A percentile compares a stretch with the other conserved stretches of the same genome.
These are phyloP conservation scores for Harpegnathos saltator DNA, from an alignment of 1,140 invertebrate species.

Conservation along the genomic window DNA sequence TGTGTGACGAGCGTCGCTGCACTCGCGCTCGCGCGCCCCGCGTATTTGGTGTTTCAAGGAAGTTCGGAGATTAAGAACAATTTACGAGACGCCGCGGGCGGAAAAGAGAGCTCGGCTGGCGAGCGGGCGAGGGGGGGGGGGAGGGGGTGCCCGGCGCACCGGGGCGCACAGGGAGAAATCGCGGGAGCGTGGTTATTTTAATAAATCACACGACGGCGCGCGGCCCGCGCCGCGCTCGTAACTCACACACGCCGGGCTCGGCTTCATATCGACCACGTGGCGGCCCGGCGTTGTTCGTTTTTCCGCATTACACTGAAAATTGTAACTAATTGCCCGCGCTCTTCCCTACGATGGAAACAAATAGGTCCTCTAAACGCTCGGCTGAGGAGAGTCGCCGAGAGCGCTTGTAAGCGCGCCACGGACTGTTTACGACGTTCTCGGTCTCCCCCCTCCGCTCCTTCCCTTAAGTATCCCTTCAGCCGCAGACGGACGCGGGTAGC, in stretches of 20 bases:
- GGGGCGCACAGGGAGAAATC: conserved; percentile 26
- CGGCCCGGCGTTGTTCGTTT: conserved; percentile 11
- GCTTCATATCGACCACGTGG: conserved; percentile 12
- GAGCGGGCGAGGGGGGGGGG: no score
- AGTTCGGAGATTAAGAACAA: conserved; percentile 51
- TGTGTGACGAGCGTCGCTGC: conserved; percentile 9
- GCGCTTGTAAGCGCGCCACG: background rate
- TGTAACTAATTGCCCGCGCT: conserved; percentile 40
- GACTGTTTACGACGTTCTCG: background rate
- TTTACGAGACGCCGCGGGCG: conserved; percentile 34
- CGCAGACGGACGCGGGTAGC: background rate
- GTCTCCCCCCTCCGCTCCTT: background rate
- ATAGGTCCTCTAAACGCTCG: conserved; percentile 30
- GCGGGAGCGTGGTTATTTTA: conserved; percentile 49
- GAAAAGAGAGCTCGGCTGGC: no score
- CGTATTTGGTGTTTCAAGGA: conserved; percentile 42
- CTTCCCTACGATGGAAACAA: conserved; percentile 48
- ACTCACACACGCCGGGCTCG: conserved; percentile 25
- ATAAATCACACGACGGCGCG: conserved; percentile 38
- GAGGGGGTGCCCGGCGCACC: background rate
- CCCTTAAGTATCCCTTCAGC: background rate
- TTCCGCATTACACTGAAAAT: conserved; percentile 56
- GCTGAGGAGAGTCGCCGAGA: conserved; percentile 15
- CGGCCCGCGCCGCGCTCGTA: conserved; percentile 34
- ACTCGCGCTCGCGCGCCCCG: background rate